Conservation (phyloP, 1,140 invertebrate genomes). For the Patella vulgata region DNA sequence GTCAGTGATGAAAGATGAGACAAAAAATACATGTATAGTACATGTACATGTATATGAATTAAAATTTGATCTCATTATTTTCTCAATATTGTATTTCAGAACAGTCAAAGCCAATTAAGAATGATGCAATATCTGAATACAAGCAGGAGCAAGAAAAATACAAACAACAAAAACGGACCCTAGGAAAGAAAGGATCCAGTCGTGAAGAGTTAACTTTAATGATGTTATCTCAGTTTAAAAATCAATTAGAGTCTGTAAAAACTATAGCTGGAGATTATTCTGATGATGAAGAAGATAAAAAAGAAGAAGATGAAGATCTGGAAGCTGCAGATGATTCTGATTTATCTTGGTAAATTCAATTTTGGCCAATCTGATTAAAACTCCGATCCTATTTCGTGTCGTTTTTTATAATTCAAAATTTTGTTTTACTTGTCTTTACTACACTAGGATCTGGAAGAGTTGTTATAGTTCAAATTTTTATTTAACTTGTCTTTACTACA, state of each 20-base stretch:
- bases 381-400: too few species aligned
- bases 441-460: too few species aligned
- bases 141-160: conserved; percentile 82
- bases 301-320: conserved; percentile 50
- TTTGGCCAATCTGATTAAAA: not conserved
- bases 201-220: conserved; percentile 75
- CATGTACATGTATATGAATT: too few species aligned
- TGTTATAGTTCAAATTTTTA: too few species aligned
- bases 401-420: too few species aligned
- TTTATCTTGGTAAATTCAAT: conserved; percentile 58
- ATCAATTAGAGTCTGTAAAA: conserved; percentile 75
- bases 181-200: conserved; percentile 72
- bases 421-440: too few species aligned
- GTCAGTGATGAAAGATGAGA: too few species aligned
- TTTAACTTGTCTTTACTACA: too few species aligned
- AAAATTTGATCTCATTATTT: too few species aligned
- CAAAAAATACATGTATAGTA: too few species aligned
- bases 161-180: conserved; percentile 71
- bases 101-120: not conserved
- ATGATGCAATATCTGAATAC: conserved; percentile 74
- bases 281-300: conserved; percentile 64
- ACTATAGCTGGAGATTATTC: conserved; percentile 61
- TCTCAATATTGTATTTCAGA: too few species aligned
- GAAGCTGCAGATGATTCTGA: conserved; percentile 49
- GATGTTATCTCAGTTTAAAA: conserved; percentile 85